Conservation (phyloP, 1,140 invertebrate genomes). For the Drosophila willistoni region DNA sequence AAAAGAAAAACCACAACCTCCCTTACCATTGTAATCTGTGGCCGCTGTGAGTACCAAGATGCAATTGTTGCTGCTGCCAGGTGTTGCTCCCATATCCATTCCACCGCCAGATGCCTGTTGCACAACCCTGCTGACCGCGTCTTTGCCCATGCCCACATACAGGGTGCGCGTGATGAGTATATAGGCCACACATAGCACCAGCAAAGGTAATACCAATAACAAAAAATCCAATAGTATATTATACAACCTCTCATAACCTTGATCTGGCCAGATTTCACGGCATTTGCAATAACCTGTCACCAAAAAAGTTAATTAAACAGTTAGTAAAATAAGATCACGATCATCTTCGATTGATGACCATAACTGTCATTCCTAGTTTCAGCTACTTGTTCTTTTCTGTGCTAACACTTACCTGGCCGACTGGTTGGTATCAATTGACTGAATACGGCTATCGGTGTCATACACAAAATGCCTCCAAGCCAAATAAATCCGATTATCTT, state of each 20-base stretch:
- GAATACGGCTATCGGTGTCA: slow-evolving; percentile 87
- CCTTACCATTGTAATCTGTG: slow-evolving; percentile 55
- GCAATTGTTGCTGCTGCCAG: slow-evolving; percentile 52
- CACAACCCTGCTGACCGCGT: slow-evolving; percentile 24
- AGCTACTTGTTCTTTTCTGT: not conserved
- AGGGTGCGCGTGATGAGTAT: slow-evolving; percentile 89
- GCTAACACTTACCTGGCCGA: slow-evolving; percentile 62
- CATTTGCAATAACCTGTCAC: slow-evolving; percentile 86
- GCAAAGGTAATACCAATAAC: slow-evolving; percentile 89
- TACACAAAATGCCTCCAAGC: slow-evolving; percentile 88
- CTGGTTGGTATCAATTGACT: slow-evolving; percentile 86
- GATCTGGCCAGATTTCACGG: slow-evolving; percentile 88
- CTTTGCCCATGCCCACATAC: slow-evolving; percentile 86
- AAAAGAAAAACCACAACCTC: not conserved
- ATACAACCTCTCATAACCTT: slow-evolving; percentile 87
- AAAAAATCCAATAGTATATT: slow-evolving; percentile 90
- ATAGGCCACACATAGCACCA: slow-evolving; percentile 91
- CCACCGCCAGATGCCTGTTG: slow-evolving; percentile 29
- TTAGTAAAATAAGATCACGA: too few species aligned
- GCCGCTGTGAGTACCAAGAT: slow-evolving; percentile 50
- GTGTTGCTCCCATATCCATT: slow-evolving; percentile 5
- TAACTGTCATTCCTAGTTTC: too few species aligned
- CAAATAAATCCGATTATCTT: slow-evolving; percentile 92
- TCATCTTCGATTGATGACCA: too few species aligned
- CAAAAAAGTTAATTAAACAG: too few species aligned